phyloP scores from a whole-genome alignment of 2,797 vertebrate genomes.

The Allobates femoralis region DNA sequence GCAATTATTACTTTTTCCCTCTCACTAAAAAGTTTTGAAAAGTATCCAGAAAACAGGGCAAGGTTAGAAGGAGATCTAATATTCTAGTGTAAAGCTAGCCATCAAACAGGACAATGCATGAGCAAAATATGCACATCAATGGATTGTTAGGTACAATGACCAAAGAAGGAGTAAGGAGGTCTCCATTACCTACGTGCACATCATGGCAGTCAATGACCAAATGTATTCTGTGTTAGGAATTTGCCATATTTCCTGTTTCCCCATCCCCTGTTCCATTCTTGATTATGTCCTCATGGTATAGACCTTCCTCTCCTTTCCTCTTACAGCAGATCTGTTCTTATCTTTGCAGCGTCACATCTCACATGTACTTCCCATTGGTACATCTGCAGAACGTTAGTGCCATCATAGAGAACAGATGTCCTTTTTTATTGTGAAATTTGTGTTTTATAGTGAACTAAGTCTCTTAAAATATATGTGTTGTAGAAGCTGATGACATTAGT shows the following conservation, averaged over 20 bases:
- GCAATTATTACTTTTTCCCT: not conserved
- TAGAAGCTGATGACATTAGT: not conserved
- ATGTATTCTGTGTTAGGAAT: too few relatives aligned
- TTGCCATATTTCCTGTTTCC: not conserved
- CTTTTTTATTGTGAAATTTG: not conserved
- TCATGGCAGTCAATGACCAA: too few relatives aligned
- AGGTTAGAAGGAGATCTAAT: too few relatives aligned
- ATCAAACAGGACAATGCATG: too few relatives aligned
- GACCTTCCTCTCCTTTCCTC: not conserved
- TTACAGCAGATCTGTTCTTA: not conserved
- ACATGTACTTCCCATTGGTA: not conserved
- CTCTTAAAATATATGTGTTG: not conserved
- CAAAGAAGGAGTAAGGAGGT: too few relatives aligned
- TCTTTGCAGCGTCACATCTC: not conserved
- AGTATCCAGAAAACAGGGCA: too few relatives aligned
- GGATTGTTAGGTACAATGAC: too few relatives aligned
- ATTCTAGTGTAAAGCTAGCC: too few relatives aligned
- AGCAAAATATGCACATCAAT: too few relatives aligned
- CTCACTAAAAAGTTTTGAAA: not conserved
- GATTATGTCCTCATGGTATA: not conserved
- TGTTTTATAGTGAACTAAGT: not conserved
- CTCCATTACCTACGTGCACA: too few relatives aligned
- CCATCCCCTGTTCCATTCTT: not conserved
- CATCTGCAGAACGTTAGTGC: not conserved
- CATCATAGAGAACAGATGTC: constrained; percentile 4